Base-by-base conservation (phyloP, 1,140 invertebrate species). In the Scaptodrosophila lebanonensis region DNA sequence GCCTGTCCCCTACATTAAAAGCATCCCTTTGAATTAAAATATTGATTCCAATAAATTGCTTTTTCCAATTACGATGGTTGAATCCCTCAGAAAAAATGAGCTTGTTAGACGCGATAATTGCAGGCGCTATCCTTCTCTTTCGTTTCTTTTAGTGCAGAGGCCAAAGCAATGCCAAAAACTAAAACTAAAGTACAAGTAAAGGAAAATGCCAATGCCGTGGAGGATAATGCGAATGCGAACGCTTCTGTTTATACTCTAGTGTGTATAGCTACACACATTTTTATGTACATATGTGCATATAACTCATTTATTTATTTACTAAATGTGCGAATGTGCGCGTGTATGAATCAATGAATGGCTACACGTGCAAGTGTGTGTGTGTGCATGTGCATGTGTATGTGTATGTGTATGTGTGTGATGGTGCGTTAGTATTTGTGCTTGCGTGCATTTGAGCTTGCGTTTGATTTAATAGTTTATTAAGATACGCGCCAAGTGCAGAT, bases 401-500 rank as follows among this genome's bases (percentile, higher is more conserved):
- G 16, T 18, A 8, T 29, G 22, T 27, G 25, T 33, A 11, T 40
- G 25, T 50, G 11, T 38, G 30, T 44, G 13, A 30, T 22, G 35
- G 35, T 29, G 33, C 49, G 32, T 25, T 6, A 44, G 42, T 38
- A 29, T 42, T 38, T 49, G 45, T 42, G 70, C 18, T 29, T 39
- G 75, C 73, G 67, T 77, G 75, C 63, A 77, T 77, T 77, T 77
- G 79, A 77, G 79, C 73, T 79, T 82, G 72, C 72, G 72, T 77
- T 77, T 77, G 79, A 77, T 77, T 77, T 77, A 77, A 79, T 79
- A 79, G 73, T 79, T 79, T 79, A 79, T 79, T 79, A 79, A 79
- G 75, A 79, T 77, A 77, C 73, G 73, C 75, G 75, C 20, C 73
- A 79, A 77, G 73, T 77, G 73, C 76, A 77, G 73, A 77, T 77